phyloP scores from a whole-genome alignment of 92 coral and sea anemone species.

The Parazoanthus atlanticus region DNA sequence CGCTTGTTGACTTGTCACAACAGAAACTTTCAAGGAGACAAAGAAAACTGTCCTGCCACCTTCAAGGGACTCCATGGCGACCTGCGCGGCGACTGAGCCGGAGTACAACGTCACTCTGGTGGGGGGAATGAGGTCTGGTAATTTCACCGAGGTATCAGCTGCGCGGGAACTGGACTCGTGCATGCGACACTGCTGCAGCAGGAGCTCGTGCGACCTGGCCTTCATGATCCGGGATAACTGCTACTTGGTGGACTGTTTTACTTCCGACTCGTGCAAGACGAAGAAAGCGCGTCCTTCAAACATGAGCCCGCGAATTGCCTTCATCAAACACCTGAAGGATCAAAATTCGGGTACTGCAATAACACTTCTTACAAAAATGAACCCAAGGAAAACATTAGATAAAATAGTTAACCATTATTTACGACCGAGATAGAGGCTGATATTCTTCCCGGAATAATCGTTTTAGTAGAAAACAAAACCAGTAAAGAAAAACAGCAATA shows the following conservation, averaged over 20 bases:
- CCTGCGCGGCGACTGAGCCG: constrained; percentile 82
- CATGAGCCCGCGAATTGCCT: constrained; percentile 83
- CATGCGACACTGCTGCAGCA: constrained; percentile 86
- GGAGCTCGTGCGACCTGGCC: constrained; percentile 83
- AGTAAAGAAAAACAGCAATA: too few relatives aligned
- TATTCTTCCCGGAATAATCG: too few relatives aligned
- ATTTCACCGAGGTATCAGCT: constrained; percentile 75
- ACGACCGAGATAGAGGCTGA: too few relatives aligned
- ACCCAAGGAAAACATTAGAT: too few relatives aligned
- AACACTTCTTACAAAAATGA: too few relatives aligned
- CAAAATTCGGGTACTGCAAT: constrained; percentile 36
- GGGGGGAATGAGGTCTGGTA: constrained; percentile 87
- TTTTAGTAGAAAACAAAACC: too few relatives aligned
- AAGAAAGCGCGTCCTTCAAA: constrained; percentile 80
- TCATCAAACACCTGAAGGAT: constrained; percentile 63
- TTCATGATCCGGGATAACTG: constrained; percentile 96
- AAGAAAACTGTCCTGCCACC: constrained; percentile 66
- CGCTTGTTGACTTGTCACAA: not conserved
- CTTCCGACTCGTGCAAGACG: constrained; percentile 72
- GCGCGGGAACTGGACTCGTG: constrained; percentile 83
- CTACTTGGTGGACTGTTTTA: constrained; percentile 81
- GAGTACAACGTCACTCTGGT: constrained; percentile 80
- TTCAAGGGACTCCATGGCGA: constrained; percentile 39
- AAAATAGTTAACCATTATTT: too few relatives aligned
- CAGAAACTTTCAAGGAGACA: constrained; percentile 52